Evolutionary conservation across 2,113 vertebrate species (phyloP).

Genomic region (Pseudorhombus dupliciocellatus): DNA sequence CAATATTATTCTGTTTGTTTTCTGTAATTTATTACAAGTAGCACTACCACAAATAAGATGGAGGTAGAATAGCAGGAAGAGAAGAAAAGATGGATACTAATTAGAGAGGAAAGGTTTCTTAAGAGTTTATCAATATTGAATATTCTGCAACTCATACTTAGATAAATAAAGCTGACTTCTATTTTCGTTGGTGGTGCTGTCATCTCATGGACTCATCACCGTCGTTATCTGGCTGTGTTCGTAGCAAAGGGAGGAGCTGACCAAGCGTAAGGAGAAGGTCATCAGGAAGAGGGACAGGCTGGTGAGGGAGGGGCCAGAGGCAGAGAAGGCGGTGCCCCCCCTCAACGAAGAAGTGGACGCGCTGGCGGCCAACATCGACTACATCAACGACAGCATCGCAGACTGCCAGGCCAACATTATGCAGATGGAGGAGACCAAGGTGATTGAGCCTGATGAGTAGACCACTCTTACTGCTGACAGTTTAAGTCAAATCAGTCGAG

Average conservation of each 20-base stretch:
- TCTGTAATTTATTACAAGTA: too few species aligned
- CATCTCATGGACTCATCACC: too few species aligned
- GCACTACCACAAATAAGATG: too few species aligned
- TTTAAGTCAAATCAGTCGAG: too few species aligned
- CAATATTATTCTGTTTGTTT: not conserved
- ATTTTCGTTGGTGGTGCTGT: too few species aligned
- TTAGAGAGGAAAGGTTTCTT: too few species aligned
- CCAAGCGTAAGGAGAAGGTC: slow-evolving; percentile 92
- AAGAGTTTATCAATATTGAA: too few species aligned
- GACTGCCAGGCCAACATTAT: slow-evolving; percentile 99
- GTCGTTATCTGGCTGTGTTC: not conserved
- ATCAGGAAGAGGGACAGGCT: slow-evolving; percentile 87
- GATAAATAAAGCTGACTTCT: too few species aligned
- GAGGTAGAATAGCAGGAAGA: too few species aligned
- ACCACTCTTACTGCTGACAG: too few species aligned
- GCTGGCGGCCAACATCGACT: slow-evolving; percentile 93
- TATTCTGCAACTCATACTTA: too few species aligned
- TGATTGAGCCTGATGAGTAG: slow-evolving; percentile 39
- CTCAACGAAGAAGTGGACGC: slow-evolving; percentile 94
- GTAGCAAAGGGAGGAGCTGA: slow-evolving; percentile 97
- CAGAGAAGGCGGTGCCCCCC: slow-evolving; percentile 83
- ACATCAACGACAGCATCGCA: slow-evolving; percentile 95
- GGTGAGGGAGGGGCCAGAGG: slow-evolving; percentile 84
- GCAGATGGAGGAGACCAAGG: slow-evolving; percentile 98
- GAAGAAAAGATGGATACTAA: too few species aligned